These are phyloP conservation scores for Trematocara variabile DNA, from an alignment of 2,113 vertebrate species.

Conservation along the genomic window DNA sequence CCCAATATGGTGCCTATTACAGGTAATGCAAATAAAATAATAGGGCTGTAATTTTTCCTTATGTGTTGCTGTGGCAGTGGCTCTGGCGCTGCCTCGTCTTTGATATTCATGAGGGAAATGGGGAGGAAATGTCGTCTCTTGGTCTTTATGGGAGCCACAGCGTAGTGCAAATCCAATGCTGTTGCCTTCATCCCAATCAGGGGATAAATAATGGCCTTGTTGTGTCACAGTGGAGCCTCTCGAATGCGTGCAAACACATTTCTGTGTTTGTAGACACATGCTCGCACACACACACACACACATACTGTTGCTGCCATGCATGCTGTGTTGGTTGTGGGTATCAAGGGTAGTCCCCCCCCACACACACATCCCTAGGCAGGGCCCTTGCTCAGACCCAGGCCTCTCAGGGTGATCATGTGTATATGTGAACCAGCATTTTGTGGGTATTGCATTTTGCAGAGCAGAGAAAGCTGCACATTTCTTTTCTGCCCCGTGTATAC, in stretches of 20 bases:
- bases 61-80: constrained; percentile 33
- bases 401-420: neutral
- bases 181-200: constrained; percentile 50
- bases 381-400: constrained; percentile 32
- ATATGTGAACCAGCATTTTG: neutral
- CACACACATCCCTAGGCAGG: neutral
- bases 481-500: neutral
- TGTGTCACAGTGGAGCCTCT: neutral
- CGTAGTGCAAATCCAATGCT: constrained; percentile 35
- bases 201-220: constrained; percentile 62
- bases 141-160: constrained; percentile 41
- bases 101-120: constrained; percentile 66
- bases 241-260: constrained; percentile 1
- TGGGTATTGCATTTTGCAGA: neutral
- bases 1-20: constrained; percentile 62
- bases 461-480: neutral
- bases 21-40: constrained; percentile 77
- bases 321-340: neutral
- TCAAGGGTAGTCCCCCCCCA: neutral
- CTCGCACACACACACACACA: neutral
- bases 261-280: constrained; percentile 10
- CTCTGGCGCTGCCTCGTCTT: neutral
- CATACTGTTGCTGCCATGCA: neutral
- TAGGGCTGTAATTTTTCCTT: constrained; percentile 65
- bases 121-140: constrained; percentile 47